phyloP scores from a whole-genome alignment of 2,888 invertebrate genomes.

The Falcaria lacertinaria region DNA sequence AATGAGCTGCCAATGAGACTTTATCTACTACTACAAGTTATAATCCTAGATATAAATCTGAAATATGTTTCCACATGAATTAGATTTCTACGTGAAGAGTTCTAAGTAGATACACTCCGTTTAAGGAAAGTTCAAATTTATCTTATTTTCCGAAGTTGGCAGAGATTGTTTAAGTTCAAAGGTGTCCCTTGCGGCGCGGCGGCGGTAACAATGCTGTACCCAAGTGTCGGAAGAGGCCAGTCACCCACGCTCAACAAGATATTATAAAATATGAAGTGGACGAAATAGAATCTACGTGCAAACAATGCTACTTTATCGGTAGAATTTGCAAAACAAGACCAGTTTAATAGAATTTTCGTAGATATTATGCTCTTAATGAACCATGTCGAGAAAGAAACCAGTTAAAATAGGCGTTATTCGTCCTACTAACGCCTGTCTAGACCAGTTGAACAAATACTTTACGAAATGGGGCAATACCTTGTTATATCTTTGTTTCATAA shows the following conservation, averaged over 20 bases:
- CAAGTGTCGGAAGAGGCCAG: constrained; percentile 14
- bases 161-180: constrained; percentile 46
- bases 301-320: constrained; percentile 25
- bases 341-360: too few species aligned
- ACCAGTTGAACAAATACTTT: too few species aligned
- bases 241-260: constrained; percentile 28
- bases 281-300: constrained; percentile 26
- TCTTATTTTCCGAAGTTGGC: constrained; percentile 15
- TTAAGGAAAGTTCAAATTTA: neutral
- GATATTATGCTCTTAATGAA: too few species aligned
- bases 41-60: too few species aligned
- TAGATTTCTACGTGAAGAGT: too few species aligned
- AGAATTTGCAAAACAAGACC: constrained; percentile 25
- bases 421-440: too few species aligned
- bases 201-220: constrained; percentile 30
- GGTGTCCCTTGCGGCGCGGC: constrained; percentile 36
- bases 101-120: neutral
- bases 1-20: constrained; percentile 22
- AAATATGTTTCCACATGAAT: too few species aligned
- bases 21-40: constrained; percentile 6
- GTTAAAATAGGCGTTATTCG: too few species aligned
- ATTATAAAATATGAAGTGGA: constrained; percentile 28
- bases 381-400: too few species aligned
- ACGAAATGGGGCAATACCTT: too few species aligned
- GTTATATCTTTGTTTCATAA: too few species aligned